Percentiles rank a stretch among this genome's conserved stretches.
Evolutionary conservation across 2,113 vertebrate genomes (phyloP).

Genomic region (Paradisaea rubra): DNA sequence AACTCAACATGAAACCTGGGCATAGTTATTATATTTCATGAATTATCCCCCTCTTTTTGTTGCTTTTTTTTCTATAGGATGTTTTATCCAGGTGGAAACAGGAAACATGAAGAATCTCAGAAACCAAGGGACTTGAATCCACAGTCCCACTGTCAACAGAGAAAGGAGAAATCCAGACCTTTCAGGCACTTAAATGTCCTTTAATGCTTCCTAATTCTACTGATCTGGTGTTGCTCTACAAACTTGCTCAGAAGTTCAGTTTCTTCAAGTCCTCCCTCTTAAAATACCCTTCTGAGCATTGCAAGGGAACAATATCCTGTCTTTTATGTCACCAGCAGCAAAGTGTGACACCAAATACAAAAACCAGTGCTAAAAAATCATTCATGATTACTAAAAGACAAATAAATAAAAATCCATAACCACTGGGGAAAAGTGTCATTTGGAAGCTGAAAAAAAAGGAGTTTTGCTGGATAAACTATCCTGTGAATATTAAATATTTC

Average conservation of each 20-base stretch:
- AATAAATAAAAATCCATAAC: background rate
- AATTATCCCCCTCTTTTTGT: background rate
- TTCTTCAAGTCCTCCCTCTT: background rate
- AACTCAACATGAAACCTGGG: background rate
- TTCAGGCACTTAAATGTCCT: background rate
- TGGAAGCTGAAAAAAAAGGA: background rate
- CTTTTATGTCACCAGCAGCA: background rate
- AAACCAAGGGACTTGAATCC: background rate
- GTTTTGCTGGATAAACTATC: background rate
- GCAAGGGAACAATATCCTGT: background rate
- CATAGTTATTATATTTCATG: background rate
- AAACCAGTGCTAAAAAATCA: background rate
- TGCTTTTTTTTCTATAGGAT: background rate
- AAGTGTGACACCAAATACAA: background rate
- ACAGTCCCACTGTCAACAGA: background rate
- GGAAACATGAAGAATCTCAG: background rate
- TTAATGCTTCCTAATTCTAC: background rate
- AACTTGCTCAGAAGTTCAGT: background rate
- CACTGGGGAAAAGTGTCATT: rapidly evolving
- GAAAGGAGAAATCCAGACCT: background rate
- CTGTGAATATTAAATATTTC: background rate
- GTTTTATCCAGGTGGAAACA: background rate
- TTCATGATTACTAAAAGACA: background rate
- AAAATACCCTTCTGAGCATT: background rate
- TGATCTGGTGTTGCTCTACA: background rate